Evolutionary conservation across 2,888 invertebrate species (phyloP), one percentile per base, ranked within the genome.

Genomic region (Phlogophora meticulosa): DNA sequence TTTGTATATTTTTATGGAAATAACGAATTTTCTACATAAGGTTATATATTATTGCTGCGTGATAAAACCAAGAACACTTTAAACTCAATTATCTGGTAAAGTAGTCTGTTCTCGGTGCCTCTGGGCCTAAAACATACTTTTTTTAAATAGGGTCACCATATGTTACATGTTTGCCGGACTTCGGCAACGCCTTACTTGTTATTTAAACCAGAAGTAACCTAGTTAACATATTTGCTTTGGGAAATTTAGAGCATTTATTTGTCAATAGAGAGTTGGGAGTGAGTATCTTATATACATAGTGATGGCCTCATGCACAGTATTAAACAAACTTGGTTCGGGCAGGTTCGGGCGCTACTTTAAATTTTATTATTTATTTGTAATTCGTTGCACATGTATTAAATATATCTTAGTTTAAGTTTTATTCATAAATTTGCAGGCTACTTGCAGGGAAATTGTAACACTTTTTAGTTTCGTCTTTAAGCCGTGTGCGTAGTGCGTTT

Each of bases 141-240:
- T 73, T 48, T 36, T 11, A 24, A 80, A 76, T 78, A 71, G 78
- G 81, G 81, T 68, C 76, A 70, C 81, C 81, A 82, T 60, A 73
- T 80, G 80, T 67, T 63, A 45, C 45, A 2, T 68, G 45, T 71
- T 72, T 58, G 15, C 28, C 48, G 70, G 63, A 49, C 65, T 80
- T 62, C 42, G 15, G 64, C 42, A 77, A 75, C 17, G 9, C 22
- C 20, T 40, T 13, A 55, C 13, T 24, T 63, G 22, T 24, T 24
- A 32, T 51, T 55, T 55, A 42, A 59, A 60, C 10, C 9, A 36
- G 38, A 34, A 34, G 9, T 64, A 65, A 72, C 62, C 59, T 49
- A 60, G 51, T 64, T 66, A 45, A 34, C 2, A 9, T 51, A 0
- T 61, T 7, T 17, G 2, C 0, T 61, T 7, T 17, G 2, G 24